These are phyloP conservation scores for Macaca mulatta DNA, from an alignment of 2,113 vertebrate genomes.

Conservation along the genomic window DNA sequence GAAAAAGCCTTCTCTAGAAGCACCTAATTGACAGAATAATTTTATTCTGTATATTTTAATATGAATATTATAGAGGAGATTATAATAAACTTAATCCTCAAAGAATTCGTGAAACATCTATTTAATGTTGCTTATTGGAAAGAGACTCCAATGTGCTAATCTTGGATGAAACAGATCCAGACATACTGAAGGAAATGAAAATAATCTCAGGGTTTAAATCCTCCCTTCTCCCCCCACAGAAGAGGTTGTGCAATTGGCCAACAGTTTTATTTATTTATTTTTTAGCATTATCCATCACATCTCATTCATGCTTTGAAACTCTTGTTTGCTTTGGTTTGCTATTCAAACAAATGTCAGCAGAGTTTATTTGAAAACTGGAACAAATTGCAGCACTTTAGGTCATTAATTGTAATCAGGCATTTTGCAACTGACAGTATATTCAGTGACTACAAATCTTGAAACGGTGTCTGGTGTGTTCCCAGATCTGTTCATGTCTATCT, in stretches of 20 bases:
- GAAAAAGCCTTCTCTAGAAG: neutral
- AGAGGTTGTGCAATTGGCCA: constrained; percentile 21
- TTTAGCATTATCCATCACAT: constrained; percentile 29
- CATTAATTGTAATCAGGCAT: constrained; percentile 4
- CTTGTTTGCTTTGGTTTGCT: constrained; percentile 66
- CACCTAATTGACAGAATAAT: constrained; percentile 36
- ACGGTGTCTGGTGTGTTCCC: neutral
- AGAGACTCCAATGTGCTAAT: constrained; percentile 50
- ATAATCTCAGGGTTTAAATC: constrained; percentile 50
- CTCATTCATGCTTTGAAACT: constrained; percentile 46
- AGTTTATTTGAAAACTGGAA: constrained; percentile 56
- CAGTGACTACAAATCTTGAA: neutral
- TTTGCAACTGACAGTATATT: constrained; percentile 25
- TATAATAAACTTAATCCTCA: constrained; percentile 53
- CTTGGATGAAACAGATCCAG: constrained; percentile 31
- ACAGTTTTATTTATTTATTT: neutral
- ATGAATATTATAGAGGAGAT: constrained; percentile 1
- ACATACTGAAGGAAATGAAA: constrained; percentile 31
- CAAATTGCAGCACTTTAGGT: constrained; percentile 38
- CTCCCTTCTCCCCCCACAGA: neutral
- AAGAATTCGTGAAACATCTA: constrained; percentile 55
- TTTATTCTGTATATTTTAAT: constrained; percentile 57
- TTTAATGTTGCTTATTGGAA: constrained; percentile 56
- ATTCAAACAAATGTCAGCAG: constrained; percentile 62
- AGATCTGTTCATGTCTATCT: constrained; percentile 28